Base-by-base conservation (phyloP, 1,140 invertebrate species). In the Andrena cerasifolii region DNA sequence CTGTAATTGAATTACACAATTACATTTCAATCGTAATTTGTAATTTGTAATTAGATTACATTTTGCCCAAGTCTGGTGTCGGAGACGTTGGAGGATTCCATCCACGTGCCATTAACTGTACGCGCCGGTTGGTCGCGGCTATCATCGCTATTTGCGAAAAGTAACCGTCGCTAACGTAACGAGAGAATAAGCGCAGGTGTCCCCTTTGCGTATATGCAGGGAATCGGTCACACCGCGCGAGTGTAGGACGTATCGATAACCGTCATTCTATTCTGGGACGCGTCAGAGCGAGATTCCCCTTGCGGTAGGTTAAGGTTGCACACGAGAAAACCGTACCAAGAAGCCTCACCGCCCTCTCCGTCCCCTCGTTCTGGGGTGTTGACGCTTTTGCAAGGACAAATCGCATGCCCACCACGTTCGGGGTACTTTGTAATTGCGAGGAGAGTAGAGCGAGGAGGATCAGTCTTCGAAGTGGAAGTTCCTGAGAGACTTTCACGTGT, bases 231-330 rank as follows among this genome's bases (percentile, higher is more conserved):
- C 18, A 43, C 7, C 33, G 18, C 59, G 24, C 28, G 33, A 71
- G n/a, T n/a, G n/a, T 28, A 45, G 40, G 43, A 21, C 33, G 45
- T 47, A 72, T 72, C 70, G 70, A 61, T 62, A 49, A 62, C 45
- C 43, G 31, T 36, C 68, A 49, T 77, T 75, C 77, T 75, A 33
- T 59, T 70, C 65, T 65, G 74, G 68, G 65, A 61, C 79, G 45
- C 40, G 70, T 43, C 59, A 21, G 51, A 12, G 40, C 24, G 47
- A 61, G 70, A 53, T 61, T 43, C 67, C 51, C 54, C 70, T 84
- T 84, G 77, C 61, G 82, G 82, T 83, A 84, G 81, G 77, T 84
- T 84, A 84, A 83, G 78, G 82, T 84, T 80, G 61, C 59, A 40
- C 24, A 3, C 36, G 61, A 81, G 73, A 66, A 75, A 67, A 78